Evolutionary conservation across 2,888 invertebrate genomes (phyloP), one percentile per base, ranked within the genome.

Genomic region (Lapara coniferarum): DNA sequence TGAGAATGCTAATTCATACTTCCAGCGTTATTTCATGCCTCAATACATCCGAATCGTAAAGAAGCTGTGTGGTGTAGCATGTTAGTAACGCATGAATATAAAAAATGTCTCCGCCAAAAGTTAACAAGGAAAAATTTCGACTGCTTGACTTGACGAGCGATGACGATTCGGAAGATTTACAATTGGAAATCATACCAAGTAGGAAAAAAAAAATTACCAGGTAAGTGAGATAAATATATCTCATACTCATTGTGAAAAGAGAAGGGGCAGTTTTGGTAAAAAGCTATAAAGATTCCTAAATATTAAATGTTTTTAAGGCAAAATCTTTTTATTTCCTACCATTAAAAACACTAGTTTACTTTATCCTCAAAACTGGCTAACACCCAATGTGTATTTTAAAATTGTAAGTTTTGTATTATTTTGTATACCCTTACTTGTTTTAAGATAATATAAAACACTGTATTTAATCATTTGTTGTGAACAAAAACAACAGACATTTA

Each of bases 41-140:
- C 2, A 63, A 63, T 19, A 63, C 63, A 46, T 49, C 19, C 16
- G 16, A 49, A 63, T 13, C 49, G 44, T 63, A 46, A 6, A 53
- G 55, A 56, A 46, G 14, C 25, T 16, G 51, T 67, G 6, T 58
- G 12, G 10, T 30, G 53, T 89, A 91, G 87, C 75, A 92, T 92
- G 89, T 84, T 83, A 77, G 83, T 71, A 81, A 81, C 80, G 78
- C 80, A 78, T 73, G 71, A 77, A 71, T 73, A 70, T 67, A 67
- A 76, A 89, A 81, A 77, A 93, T 93, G 93, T 89, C 91, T 78
- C 87, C 91, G 71, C 84, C 88, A 49, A 94, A 90, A 85, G 86
- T 90, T 78, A 94, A 94, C 81, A 96, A 95, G 81, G 96, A 96
- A 89, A 95, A 95, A 75, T 95, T 95, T 83, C 95, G 95, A 77